Evolutionary conservation across 2,888 invertebrate genomes (phyloP), one percentile per base, ranked within the genome.

Genomic region (Hirtodrosophila cameraria): DNA sequence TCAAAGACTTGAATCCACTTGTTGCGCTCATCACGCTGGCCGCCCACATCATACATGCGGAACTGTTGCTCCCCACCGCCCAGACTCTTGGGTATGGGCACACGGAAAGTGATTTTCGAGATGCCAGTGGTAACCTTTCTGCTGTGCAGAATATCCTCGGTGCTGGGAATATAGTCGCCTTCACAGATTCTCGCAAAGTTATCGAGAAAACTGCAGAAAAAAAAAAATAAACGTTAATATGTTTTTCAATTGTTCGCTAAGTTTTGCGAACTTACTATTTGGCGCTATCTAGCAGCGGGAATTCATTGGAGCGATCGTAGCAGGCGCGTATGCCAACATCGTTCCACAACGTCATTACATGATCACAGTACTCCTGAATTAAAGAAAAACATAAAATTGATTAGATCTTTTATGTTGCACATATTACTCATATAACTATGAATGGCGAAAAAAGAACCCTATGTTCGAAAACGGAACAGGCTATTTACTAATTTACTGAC

Each of bases 1-100:
- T 96, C 96, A 83, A 96, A 96, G 0, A 95, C 95, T 93, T 94
- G 94, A 75, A 96, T 96, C 96, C 96, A 96, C 89, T 96, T 96
- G 75, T 94, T 94, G 54, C 96, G 91, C 85, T 96, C 95, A 8
- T 96, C 96, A 54, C 95, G 91, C 88, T 96, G 96, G 0, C 96
- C 96, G 0, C 96, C 96, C 0, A 96, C 96, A 86, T 96, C 96
- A 78, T 94, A 96, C 94, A 96, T 95, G 92, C 94, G 94, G 87
- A 96, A 95, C 18, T 93, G 93, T 79, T 95, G 94, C 4, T 92
- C 89, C 0, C 95, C 94, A 1, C 94, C 94, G 0, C 95, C 94
- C 91, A 94, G 93, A 36, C 93, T 93, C 84, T 93, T 94, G 3
- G 95, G 94, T 5, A 95, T 92, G 91, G 94, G 93, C 8, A 95